Evolutionary conservation across 2,113 vertebrate genomes (phyloP).

Genomic region (Pogona vitticeps): DNA sequence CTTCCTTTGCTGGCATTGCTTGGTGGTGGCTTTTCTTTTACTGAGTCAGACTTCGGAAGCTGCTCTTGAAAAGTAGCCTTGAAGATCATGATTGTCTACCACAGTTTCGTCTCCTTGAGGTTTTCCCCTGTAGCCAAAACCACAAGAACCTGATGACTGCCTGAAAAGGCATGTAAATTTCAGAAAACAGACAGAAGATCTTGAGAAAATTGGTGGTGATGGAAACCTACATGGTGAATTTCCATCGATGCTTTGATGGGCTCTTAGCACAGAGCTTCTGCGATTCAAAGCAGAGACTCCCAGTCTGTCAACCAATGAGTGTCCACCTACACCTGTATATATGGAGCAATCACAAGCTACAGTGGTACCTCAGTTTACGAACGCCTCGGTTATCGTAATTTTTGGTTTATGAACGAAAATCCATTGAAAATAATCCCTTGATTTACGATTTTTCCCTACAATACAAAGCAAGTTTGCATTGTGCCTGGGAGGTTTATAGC

Average conservation of each 20-base stretch:
- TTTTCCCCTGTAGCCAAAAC: neutral
- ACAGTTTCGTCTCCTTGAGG: neutral
- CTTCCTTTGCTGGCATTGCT: constrained; percentile 1
- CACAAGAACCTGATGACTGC: neutral
- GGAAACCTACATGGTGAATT: neutral
- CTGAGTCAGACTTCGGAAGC: constrained; percentile 27
- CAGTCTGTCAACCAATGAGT: neutral
- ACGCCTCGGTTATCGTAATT: too few relatives aligned
- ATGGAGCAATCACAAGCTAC: too few relatives aligned
- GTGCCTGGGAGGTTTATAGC: too few relatives aligned
- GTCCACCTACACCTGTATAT: too few relatives aligned
- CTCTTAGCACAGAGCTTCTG: neutral
- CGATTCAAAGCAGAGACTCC: neutral
- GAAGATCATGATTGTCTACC: neutral
- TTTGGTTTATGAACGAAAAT: too few relatives aligned
- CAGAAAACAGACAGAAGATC: neutral
- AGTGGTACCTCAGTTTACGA: too few relatives aligned
- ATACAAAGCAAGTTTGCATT: too few relatives aligned
- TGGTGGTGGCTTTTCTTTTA: neutral
- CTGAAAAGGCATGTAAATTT: neutral
- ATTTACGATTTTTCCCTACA: too few relatives aligned
- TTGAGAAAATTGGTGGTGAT: neutral
- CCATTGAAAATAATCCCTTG: too few relatives aligned
- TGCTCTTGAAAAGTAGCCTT: neutral
- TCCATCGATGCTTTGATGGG: neutral